Evolutionary conservation across 2,888 invertebrate species (phyloP), one percentile per base, ranked within the genome.

Genomic region (Yponomeuta malinellus): DNA sequence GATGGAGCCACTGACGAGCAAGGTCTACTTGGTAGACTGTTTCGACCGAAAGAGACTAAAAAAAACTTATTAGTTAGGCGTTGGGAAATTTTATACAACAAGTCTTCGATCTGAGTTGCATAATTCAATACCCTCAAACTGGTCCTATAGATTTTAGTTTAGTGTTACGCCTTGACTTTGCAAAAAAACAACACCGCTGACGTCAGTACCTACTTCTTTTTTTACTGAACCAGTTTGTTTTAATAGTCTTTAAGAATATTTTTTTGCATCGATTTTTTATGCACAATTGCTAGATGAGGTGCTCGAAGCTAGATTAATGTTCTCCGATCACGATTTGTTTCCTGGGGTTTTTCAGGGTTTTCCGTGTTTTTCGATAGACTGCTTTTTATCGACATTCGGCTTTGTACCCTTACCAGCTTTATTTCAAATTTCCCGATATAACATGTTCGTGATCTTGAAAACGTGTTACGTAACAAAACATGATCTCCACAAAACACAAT

Each of bases 291-390:
- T 59, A 59, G 52, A 59, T 59, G 52, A 59, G 52, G 52, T 59
- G 52, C 52, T 59, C 52, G 52, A 59, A 59, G 52, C 52, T 59
- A 59, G 52, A 59, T 59, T 59, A 59, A 59, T 59, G 52, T 59
- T 15, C 15, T 9, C 52, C 52, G 52, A 59, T 59, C 52, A 59
- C 52, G 52, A 59, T 12, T 15, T 59, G 15, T 59, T 59, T 59
- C 52, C 52, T 59, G 52, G 52, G 52, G 52, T 15, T 59, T 59
- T 59, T 59, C 52, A 59, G 52, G 15, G 52, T 59, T 59, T 59
- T 15, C 52, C 52, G 15, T 15, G 52, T 59, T 59, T 59, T 59
- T 59, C 52, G 2, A 59, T 15, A 15, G 52, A 8, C 8, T 59
- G 15, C 52, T 59, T 59, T 59, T 59, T 43, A 43, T 43, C 43